phyloP scores from a whole-genome alignment of 1,140 invertebrate genomes.

The Drosophila quadrilineata region DNA sequence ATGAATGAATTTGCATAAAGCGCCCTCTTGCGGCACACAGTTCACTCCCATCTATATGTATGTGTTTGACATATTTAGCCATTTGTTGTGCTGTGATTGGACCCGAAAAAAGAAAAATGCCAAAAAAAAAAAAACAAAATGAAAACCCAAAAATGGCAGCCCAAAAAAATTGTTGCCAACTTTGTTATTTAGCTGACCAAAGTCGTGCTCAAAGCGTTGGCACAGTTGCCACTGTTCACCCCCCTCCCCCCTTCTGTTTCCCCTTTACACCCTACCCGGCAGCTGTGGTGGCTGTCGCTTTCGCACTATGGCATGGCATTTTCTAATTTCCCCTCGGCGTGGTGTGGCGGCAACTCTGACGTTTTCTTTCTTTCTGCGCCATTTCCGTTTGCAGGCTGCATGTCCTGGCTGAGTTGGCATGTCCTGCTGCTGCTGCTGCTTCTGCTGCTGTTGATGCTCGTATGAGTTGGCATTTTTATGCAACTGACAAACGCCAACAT shows the following conservation, averaged over 20 bases:
- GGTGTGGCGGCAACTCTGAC: neutral
- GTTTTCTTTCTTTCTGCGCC: constrained; percentile 66
- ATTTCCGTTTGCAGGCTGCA: constrained; percentile 68
- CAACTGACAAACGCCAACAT: constrained; percentile 72
- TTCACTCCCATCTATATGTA: neutral
- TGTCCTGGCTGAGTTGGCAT: constrained; percentile 52
- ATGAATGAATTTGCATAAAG: constrained; percentile 46
- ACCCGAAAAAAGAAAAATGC: too few relatives aligned
- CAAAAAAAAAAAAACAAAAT: too few relatives aligned
- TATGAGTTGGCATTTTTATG: constrained; percentile 78
- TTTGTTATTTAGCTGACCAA: constrained; percentile 15
- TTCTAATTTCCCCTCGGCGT: constrained; percentile 65
- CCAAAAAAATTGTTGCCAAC: constrained; percentile 36
- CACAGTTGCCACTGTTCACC: constrained; percentile 3
- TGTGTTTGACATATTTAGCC: constrained; percentile 42
- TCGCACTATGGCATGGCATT: constrained; percentile 56
- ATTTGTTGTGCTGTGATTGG: constrained; percentile 39
- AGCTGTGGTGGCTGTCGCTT: neutral
- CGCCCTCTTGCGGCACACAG: constrained; percentile 2
- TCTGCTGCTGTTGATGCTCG: too few relatives aligned
- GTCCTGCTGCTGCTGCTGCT: constrained; percentile 45
- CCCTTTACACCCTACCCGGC: neutral
- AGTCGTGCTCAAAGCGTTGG: constrained; percentile 15
- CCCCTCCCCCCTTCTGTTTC: neutral
- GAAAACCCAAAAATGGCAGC: constrained; percentile 8